Evolutionary conservation across 2,113 vertebrate species (phyloP), one percentile per base, ranked within the genome.

Genomic region (Pachycephala philippinensis): DNA sequence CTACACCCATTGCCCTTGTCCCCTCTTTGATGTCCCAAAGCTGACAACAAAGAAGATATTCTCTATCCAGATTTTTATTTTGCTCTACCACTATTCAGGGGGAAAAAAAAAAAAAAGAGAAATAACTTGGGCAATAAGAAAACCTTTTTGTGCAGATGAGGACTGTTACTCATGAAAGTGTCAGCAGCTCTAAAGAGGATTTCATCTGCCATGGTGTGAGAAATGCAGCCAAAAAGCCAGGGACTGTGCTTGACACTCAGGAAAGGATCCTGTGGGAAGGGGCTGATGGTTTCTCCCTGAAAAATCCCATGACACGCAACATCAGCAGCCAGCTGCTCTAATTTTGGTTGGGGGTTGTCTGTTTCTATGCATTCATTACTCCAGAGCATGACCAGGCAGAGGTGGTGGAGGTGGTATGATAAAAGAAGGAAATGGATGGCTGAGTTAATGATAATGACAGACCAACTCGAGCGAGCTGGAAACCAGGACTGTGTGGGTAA

Each of bases 381-480:
- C 19, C 44, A 33, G 21, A 76, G 27, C 18, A 44, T 33, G 52
- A 56, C 14, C 28, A 84, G 28, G 52, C n/a, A 82, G 61, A 89
- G 37, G 49, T 54, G 35, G 40, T 5, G 1, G 40, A 52, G 8
- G 10, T 45, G 26, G 21, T 85, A 30, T 69, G 66, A 47, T 60
- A 77, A 54, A 79, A 72, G 44, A 63, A 72, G 66, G 20, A 87
- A 78, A 91, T 45, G 9, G 27, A 54, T 63, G 50, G 28, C n/a
- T 77, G 40, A 63, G 15, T 44, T 84, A 85, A 83, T 35, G 49
- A 20, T 54, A 72, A 64, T 49, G 78, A 77, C 66, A 95, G 63
- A 72, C 9, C 33, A 64, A 17, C 20, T 20, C 0, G 0, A 87
- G 37, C 5, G 15, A 65, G 42, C 6, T 89, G 33, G 33, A 69